Conservation (phyloP, 2,797 vertebrate genomes). For the Hirundo rustica region DNA sequence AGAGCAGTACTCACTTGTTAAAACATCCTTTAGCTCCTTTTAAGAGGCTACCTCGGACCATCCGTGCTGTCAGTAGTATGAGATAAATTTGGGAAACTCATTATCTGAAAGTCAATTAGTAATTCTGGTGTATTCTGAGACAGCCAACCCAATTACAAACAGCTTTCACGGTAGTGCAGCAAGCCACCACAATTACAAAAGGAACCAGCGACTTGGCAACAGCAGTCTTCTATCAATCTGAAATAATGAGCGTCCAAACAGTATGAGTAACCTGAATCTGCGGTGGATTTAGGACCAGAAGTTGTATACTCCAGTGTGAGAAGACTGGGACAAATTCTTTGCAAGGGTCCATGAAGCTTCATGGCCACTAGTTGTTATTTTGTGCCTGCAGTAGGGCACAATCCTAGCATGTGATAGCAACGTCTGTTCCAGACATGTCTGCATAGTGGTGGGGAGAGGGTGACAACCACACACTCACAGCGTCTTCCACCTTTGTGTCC, state of each 20-base stretch:
- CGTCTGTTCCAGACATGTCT: neutral
- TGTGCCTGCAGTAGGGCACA: neutral
- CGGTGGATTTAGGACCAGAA: neutral
- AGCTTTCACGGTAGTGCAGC: neutral
- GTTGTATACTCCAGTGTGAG: neutral
- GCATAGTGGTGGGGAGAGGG: neutral
- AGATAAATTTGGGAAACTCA: neutral
- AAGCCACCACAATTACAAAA: neutral
- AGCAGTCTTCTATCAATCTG: neutral
- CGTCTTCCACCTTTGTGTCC: neutral
- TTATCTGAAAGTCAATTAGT: neutral
- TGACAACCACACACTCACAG: neutral
- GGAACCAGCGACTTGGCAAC: neutral
- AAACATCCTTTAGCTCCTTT: neutral
- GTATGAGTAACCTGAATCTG: neutral
- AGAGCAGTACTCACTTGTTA: neutral
- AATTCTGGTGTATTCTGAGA: neutral
- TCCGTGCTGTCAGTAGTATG: neutral
- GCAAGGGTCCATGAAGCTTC: neutral
- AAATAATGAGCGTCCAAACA: neutral
- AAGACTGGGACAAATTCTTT: neutral
- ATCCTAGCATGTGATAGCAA: neutral
- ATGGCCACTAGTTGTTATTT: accelerated
- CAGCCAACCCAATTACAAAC: neutral
- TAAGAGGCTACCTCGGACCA: neutral